Evolutionary conservation across 1,140 invertebrate genomes (phyloP), one percentile per base, ranked within the genome.

Genomic region (Drosophila cardini): DNA sequence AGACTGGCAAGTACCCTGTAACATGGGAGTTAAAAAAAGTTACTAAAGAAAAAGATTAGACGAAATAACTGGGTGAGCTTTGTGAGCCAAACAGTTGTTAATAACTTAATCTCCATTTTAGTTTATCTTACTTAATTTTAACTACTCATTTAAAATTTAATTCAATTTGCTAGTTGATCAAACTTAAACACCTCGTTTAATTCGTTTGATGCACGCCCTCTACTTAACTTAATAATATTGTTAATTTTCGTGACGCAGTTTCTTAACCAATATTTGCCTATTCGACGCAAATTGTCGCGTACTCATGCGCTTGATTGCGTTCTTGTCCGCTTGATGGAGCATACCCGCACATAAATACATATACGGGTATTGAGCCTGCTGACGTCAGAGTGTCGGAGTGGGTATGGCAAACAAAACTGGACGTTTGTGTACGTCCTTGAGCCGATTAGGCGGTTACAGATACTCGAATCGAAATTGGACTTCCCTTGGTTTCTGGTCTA

Each of bases 401-500:
- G 64, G 64, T 56, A 56, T 48, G 55, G 64, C 64, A 60, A 30
- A 38, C 26, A 38, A 7, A 7, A 13, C 11, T 46, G 48, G 50
- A 64, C 52, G 21, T 71, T 53, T 60, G 78, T 42, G 61, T 58
- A 68, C 45, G 80, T 42, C 81, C 81, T 84, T 84, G 77, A 48
- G 52, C 13, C 58, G 18, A 56, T 18, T 45, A 46, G 32, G 38
- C 43, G 42, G 9, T 43, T n/a, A 6, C 18, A 50, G 69, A 57
- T 43, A 67, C n/a, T 67, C 38, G 63, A 67, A 50, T 72, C 30
- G 18, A 45, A 72, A 60, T 46, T 60, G 46, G 13, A 53, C 40
- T 40, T 9, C 36, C 34, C 42, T 13, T 48, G 42, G 21, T 26
- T 26, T 26, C 21, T 26, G 21, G 21, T 26, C 21, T 26, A 26